phyloP scores from a whole-genome alignment of 2,113 vertebrate genomes.

The Lonchura striata region DNA sequence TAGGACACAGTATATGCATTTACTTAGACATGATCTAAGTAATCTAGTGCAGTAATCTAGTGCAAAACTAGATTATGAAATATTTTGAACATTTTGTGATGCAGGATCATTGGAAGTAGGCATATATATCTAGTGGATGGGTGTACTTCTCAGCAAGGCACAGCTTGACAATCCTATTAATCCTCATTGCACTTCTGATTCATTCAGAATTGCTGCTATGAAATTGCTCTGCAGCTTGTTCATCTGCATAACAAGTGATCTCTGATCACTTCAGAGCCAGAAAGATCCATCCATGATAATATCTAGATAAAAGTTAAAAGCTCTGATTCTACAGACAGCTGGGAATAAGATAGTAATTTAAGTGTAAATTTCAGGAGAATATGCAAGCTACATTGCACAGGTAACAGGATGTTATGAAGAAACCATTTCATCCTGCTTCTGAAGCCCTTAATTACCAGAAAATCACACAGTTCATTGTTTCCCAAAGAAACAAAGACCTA shows the following conservation, averaged over 20 bases:
- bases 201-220: background rate
- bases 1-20: background rate
- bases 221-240: conserved; percentile 14
- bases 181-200: background rate
- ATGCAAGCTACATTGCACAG: background rate
- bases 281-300: background rate
- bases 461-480: background rate
- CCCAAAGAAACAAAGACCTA: background rate
- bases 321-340: background rate
- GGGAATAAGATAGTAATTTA: background rate
- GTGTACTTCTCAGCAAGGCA: background rate
- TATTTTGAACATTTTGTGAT: background rate
- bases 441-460: background rate
- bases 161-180: background rate
- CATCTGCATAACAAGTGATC: conserved; percentile 34
- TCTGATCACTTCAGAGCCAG: background rate
- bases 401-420: background rate
- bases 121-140: background rate
- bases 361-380: background rate
- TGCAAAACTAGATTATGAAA: background rate
- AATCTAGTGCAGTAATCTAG: no score
- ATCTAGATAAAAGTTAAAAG: conserved; percentile 5
- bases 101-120: background rate
- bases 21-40: background rate
- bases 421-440: background rate